Conservation (phyloP, 2,797 vertebrate species). For the Champsocephalus esox region DNA sequence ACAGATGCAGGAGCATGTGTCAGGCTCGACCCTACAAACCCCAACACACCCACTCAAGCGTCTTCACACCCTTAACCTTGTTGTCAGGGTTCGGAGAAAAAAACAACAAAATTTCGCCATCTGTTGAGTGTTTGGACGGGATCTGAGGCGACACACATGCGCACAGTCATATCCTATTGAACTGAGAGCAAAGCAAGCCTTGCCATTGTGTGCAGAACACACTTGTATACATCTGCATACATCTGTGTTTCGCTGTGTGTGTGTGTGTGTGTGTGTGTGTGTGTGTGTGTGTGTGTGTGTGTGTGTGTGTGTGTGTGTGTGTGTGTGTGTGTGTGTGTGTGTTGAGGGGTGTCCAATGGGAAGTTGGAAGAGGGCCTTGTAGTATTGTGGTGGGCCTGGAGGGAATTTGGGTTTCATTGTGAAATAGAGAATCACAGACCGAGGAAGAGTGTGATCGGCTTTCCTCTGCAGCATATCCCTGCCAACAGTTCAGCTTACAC, state of each 20-base stretch:
- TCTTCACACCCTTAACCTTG: constrained; percentile 64
- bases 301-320: constrained; percentile 2
- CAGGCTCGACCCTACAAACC: constrained; percentile 45
- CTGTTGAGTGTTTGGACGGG: constrained; percentile 62
- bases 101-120: constrained; percentile 68
- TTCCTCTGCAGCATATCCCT: constrained; percentile 36
- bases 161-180: constrained; percentile 12
- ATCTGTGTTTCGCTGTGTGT: constrained; percentile 8
- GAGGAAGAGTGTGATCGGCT: constrained; percentile 44
- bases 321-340: constrained; percentile 14
- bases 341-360: constrained; percentile 28
- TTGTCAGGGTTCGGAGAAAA: constrained; percentile 20
- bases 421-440: constrained; percentile 48
- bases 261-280: constrained; percentile 6
- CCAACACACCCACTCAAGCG: constrained; percentile 35
- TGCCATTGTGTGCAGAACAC: constrained; percentile 28
- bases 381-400: constrained; percentile 45
- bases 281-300: constrained; percentile 4
- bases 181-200: constrained; percentile 3
- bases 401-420: constrained; percentile 60
- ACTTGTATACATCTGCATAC: constrained; percentile 36
- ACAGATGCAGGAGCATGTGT: constrained; percentile 53
- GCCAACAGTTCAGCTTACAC: constrained; percentile 63
- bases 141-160: constrained; percentile 44
- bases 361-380: constrained; percentile 42